These are phyloP conservation scores for Thalassarche chlororhynchos DNA, from an alignment of 2,113 vertebrate species.

Conservation along the genomic window DNA sequence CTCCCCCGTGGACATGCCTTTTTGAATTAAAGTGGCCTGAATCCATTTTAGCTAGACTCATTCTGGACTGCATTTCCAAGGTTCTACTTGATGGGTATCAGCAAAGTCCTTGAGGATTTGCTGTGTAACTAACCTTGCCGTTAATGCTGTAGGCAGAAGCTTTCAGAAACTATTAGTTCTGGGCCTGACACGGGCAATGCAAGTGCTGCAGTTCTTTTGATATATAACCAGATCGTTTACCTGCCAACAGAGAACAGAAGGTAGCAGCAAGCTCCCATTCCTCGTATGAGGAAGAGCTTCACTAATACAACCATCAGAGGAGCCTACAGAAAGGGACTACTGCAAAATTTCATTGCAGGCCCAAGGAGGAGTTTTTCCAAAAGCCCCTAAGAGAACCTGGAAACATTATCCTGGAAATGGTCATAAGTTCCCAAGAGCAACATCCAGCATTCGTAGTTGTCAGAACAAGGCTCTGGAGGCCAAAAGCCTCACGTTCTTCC, in stretches of 20 bases:
- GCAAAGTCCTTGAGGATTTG: not conserved
- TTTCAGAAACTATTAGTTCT: not conserved
- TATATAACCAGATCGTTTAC: not conserved
- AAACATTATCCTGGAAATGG: not conserved
- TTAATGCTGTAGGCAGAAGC: not conserved
- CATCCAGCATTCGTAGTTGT: not conserved
- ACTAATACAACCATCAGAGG: not conserved
- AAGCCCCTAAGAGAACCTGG: conserved; percentile 34
- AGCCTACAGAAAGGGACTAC: conserved; percentile 19
- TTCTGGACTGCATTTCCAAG: not conserved
- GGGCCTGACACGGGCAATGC: not conserved
- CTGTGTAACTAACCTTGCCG: not conserved
- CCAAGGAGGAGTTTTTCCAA: conserved; percentile 44
- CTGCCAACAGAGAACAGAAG: conserved; percentile 22
- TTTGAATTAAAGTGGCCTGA: not conserved
- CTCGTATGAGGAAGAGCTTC: not conserved
- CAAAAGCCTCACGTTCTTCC: conserved; percentile 34
- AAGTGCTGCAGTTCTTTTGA: not conserved
- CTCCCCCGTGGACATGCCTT: not conserved
- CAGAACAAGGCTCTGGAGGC: conserved; percentile 51
- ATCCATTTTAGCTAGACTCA: not conserved
- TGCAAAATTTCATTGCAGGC: conserved; percentile 51
- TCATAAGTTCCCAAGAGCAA: conserved; percentile 27
- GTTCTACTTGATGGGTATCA: not conserved
- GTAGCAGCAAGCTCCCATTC: conserved; percentile 10